Evolutionary conservation across 1,140 invertebrate species (phyloP), one percentile per base, ranked within the genome.

Genomic region (Drosophila parabipectinata): DNA sequence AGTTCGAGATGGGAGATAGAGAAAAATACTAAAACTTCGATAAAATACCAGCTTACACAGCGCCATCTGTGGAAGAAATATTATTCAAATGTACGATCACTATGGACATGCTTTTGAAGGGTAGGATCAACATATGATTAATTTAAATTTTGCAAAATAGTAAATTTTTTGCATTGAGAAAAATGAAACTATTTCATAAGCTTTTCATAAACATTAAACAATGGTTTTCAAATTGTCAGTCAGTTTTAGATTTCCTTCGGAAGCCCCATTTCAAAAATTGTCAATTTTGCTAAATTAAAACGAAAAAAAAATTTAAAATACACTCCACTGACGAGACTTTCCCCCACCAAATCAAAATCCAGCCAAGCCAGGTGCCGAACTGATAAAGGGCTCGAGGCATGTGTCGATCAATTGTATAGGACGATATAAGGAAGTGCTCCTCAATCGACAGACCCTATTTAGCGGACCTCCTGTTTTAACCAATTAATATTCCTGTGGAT

Each of bases 401-500:
- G 15, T 9, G 44, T 47, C 15, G 18, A 47, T 47, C 18, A 10
- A 21, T 21, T 10, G 7, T 18, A 15, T 24, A 21, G 44, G 18
- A 9, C 15, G 18, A 15, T 4, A 47, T 21, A 9, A 24, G 7
- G 24, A 10, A 5, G 15, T 18, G 41, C 5, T 41, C 39, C 32
- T 32, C 8, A 32, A 3, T 32, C 32, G 32, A 32, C 32, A 9
- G 14, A 41, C 39, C 39, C 5, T 14, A 45, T 45, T 44, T 6
- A 5, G 15, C 41, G 14, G 41, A 18, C 9, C 44, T 47, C 18
- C 44, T 24, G 15, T 47, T 47, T 47, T 47, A 47, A 9, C 4
- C 44, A 47, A 21, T 21, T 24, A 47, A 47, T 18, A 24, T 21
- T 24, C 7, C 44, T 47, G 44, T 47, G 44, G 44, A 47, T 24